Evolutionary conservation across 2,113 vertebrate species (phyloP), one percentile per base, ranked within the genome.

Genomic region (Myotis brandtii): DNA sequence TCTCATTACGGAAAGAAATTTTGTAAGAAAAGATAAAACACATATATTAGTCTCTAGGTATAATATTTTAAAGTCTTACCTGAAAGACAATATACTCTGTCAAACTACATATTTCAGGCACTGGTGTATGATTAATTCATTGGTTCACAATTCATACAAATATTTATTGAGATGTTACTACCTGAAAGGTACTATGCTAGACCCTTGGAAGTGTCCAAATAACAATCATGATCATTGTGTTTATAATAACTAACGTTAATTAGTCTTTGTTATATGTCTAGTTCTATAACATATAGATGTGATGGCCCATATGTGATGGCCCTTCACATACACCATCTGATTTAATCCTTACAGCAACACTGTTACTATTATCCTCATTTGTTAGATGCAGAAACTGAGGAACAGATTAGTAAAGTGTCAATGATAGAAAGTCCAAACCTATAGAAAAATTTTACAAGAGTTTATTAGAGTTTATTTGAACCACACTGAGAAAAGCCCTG

Each of bases 1-100:
- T 85, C 75, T 95, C 34, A 59, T 37, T 62, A 54, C 59, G 50
- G 56, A 93, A 95, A 82, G 66, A 83, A n/a, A 23, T 93, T 92
- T 83, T 92, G 8, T 82, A 89, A 88, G 69, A 80, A 75, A 50
- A 93, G 50, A 89, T 87, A 12, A 64, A 69, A n/a, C 21, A 52
- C 20, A 76, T 96, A 30, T 48, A 70, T 62, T 59, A 66, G 32
- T 59, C 34, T 84, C 93, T 80, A 84, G 25, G 50, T 79, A 10
- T 50, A 94, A 84, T 64, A 73, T 83, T 89, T 93, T 76, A 72
- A 92, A 14, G 32, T 93, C 34, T 14, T 81, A 94, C 54, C 20
- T 69, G 40, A 43, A 66, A 69, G 75, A 89, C 64, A 5, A 73
- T 52, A 77, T 56, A 69, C 18, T 95, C 69, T 85, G 21, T 46